A percentile compares a stretch with the other conserved stretches of the same genome.
Evolutionary conservation across 2,888 invertebrate genomes (phyloP).

Genomic region (Torymus tubicola): DNA sequence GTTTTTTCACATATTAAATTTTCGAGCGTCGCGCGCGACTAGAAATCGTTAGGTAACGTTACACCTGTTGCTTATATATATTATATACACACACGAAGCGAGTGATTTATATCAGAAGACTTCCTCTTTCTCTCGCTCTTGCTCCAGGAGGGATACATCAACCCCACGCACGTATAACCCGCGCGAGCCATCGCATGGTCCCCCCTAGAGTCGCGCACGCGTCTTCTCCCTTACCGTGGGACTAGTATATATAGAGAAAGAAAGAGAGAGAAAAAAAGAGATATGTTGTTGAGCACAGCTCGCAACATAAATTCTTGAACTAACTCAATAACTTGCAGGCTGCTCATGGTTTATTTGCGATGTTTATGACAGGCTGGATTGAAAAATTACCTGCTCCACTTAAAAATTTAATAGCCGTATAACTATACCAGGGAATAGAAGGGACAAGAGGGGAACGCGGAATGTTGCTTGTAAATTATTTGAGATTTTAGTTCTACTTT

Average conservation of each 20-base stretch:
- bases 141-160: conserved; percentile 57
- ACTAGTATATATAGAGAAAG: background rate
- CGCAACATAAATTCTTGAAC: too few species aligned
- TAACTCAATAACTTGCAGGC: too few species aligned
- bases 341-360: too few species aligned
- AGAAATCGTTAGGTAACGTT: conserved; percentile 64
- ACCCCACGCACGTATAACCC: conserved; percentile 46
- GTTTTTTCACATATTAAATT: conserved; percentile 47
- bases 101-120: conserved; percentile 50
- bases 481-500: too few species aligned
- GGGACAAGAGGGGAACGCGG: too few species aligned
- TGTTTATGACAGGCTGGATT: too few species aligned
- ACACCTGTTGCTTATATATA: conserved; percentile 69
- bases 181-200: background rate
- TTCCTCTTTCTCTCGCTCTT: conserved; percentile 47
- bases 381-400: too few species aligned
- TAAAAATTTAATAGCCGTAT: too few species aligned
- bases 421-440: too few species aligned
- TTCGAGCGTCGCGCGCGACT: conserved; percentile 48
- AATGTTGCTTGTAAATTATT: too few species aligned
- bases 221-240: conserved; percentile 31
- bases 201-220: conserved; percentile 35
- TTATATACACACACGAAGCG: background rate
- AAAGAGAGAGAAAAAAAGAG: background rate
- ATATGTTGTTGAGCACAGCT: too few species aligned